Evolutionary conservation across 2,113 vertebrate genomes (phyloP).

Genomic region (Todiramphus chloris): DNA sequence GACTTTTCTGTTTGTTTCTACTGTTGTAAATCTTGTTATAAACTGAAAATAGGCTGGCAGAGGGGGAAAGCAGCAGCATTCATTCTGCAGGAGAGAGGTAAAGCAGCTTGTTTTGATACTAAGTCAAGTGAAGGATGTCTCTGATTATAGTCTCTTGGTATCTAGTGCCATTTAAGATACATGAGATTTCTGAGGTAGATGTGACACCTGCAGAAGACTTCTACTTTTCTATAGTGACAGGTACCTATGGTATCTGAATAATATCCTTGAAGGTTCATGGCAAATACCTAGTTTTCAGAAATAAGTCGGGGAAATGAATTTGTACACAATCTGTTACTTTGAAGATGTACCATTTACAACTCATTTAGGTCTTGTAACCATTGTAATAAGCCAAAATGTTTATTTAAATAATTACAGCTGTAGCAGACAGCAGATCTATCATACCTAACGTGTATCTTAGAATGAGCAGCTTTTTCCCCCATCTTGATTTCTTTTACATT

Average conservation of each 20-base stretch:
- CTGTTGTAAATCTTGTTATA: background rate
- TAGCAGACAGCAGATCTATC: background rate
- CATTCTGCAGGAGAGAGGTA: background rate
- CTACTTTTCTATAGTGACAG: background rate
- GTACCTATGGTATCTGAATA: background rate
- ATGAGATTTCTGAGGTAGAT: background rate
- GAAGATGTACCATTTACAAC: background rate
- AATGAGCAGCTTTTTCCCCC: background rate
- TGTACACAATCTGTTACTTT: background rate
- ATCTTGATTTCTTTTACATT: background rate
- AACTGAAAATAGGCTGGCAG: background rate
- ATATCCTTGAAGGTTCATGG: background rate
- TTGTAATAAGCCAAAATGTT: background rate
- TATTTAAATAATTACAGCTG: background rate
- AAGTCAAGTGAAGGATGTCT: background rate
- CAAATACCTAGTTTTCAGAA: background rate
- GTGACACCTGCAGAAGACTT: background rate
- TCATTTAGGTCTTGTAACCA: background rate
- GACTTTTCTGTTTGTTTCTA: background rate
- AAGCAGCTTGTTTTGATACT: background rate
- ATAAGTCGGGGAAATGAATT: background rate
- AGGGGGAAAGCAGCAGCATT: background rate
- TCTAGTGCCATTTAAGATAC: background rate
- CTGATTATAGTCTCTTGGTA: background rate
- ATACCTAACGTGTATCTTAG: background rate